Percentiles rank a stretch among this genome's conserved stretches.
Conservation (phyloP, 2,797 vertebrate genomes). For the Trichosurus vulpecula region DNA sequence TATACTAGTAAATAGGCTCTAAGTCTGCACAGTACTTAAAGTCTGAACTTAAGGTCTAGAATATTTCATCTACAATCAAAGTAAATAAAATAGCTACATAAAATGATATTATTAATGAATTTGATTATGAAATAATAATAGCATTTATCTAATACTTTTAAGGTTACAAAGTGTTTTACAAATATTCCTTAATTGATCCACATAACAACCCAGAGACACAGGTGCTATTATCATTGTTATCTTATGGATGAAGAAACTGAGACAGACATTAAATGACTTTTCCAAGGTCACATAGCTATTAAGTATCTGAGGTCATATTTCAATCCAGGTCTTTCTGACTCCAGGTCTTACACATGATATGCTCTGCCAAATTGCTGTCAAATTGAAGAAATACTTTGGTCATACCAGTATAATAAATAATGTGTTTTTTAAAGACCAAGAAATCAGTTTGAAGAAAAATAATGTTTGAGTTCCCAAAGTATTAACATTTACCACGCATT, state of each 20-base stretch:
- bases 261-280: background rate
- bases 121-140: no score
- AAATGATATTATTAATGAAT: no score
- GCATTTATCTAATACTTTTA: no score
- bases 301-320: no score
- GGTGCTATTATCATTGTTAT: background rate
- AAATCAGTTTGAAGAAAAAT: conserved; percentile 5
- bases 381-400: conserved; percentile 23
- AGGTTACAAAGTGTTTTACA: no score
- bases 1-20: background rate
- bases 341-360: background rate
- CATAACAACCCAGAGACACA: background rate
- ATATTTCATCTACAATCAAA: no score
- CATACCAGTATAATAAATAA: conserved; percentile 28
- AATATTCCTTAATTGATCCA: no score
- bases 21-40: no score
- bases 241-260: background rate
- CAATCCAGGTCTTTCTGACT: background rate
- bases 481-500: background rate
- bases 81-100: no score
- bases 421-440: background rate
- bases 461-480: background rate
- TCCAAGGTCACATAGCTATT: no score
- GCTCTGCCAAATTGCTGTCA: background rate
- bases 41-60: no score